A percentile compares a stretch with the other conserved stretches of the same genome.
These are phyloP conservation scores for Pontoporia blainvillei DNA, from an alignment of 2,113 vertebrate genomes.

Conservation along the genomic window DNA sequence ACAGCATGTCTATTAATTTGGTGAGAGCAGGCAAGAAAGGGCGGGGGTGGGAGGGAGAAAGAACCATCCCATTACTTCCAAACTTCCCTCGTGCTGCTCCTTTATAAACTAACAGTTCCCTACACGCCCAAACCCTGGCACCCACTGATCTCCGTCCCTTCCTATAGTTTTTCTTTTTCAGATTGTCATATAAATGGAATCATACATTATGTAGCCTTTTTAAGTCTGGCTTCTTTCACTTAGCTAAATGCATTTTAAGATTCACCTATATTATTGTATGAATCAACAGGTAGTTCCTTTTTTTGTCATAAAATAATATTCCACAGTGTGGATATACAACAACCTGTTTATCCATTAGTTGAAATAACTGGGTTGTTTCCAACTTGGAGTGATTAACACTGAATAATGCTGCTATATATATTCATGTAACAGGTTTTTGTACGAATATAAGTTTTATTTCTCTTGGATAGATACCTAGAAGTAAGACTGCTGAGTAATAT, in stretches of 20 bases:
- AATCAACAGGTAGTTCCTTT: background rate
- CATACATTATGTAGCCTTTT: background rate
- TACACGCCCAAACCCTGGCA: background rate
- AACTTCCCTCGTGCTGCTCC: background rate
- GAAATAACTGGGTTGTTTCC: slow-evolving; percentile 7
- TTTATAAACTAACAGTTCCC: background rate
- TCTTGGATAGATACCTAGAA: background rate
- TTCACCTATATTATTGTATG: background rate
- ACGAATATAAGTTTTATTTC: background rate
- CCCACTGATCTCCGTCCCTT: background rate
- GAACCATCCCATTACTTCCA: background rate
- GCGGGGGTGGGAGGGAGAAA: background rate
- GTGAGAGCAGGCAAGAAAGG: background rate
- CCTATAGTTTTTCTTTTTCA: background rate
- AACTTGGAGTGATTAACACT: background rate
- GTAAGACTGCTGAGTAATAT: background rate
- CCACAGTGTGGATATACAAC: background rate
- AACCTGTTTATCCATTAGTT: background rate
- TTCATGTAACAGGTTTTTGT: background rate
- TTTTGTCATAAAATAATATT: background rate
- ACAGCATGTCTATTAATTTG: background rate
- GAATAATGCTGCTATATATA: background rate
- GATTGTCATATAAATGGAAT: background rate
- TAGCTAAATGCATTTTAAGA: background rate
- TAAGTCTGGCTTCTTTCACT: background rate